These are phyloP conservation scores for Cepaea hortensis DNA, from an alignment of 2,888 invertebrate species.

Conservation along the genomic window DNA sequence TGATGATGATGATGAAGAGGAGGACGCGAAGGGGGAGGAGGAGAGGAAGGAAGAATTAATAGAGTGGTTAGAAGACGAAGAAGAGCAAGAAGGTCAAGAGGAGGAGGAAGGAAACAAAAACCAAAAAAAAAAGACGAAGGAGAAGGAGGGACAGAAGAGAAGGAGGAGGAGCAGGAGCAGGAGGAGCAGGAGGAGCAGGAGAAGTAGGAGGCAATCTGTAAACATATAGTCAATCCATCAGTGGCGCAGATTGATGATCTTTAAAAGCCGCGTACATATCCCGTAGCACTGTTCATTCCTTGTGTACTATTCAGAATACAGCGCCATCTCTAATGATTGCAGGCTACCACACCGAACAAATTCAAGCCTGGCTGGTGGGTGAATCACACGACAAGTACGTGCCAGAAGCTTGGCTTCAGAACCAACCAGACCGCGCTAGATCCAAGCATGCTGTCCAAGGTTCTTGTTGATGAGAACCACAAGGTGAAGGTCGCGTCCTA, in stretches of 20 bases:
- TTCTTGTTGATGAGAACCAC: constrained; percentile 23
- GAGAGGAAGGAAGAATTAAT: no score
- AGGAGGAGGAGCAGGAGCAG: no score
- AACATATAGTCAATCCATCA: no score
- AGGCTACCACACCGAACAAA: constrained; percentile 8
- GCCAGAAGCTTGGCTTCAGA: constrained; percentile 1
- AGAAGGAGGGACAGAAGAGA: no score
- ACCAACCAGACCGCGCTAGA: not conserved
- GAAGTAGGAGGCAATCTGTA: no score
- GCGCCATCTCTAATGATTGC: not conserved
- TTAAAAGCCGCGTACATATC: not conserved
- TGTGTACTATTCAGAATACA: not conserved
- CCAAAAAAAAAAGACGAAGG: no score
- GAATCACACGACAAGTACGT: constrained; percentile 6
- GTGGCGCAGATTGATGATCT: not conserved
- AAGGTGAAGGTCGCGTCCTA: not conserved
- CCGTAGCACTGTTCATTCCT: not conserved
- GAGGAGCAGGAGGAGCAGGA: no score
- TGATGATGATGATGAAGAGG: no score
- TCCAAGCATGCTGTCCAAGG: constrained; percentile 3
- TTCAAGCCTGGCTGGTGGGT: constrained; percentile 12
- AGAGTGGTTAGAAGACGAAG: no score
- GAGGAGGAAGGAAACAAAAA: no score
- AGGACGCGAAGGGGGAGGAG: no score
- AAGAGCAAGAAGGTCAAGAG: no score